A percentile compares a stretch with the other conserved stretches of the same genome.
Conservation (phyloP, 2,888 invertebrate genomes). For the Nezara viridula region DNA sequence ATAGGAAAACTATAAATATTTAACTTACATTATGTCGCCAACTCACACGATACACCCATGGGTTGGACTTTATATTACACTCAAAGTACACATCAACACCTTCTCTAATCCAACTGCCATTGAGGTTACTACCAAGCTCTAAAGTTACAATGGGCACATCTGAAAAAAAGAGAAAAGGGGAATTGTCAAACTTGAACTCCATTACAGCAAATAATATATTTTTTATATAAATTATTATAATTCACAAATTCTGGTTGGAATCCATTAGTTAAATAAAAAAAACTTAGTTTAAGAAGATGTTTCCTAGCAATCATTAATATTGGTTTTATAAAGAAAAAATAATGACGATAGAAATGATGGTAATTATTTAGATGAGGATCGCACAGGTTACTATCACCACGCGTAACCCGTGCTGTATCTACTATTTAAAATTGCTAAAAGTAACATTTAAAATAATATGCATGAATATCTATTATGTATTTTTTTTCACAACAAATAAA, state of each 20-base stretch:
- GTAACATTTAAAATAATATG: too few species aligned
- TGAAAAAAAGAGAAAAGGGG: conserved; percentile 66
- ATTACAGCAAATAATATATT: neutral
- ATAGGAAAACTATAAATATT: neutral
- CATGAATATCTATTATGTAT: too few species aligned
- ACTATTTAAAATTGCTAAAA: too few species aligned
- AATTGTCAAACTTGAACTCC: neutral
- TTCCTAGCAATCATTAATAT: neutral
- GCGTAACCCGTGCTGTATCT: too few species aligned
- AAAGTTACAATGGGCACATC: conserved; percentile 80
- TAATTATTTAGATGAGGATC: too few species aligned
- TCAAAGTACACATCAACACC: conserved; percentile 86
- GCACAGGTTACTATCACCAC: too few species aligned
- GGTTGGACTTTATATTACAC: conserved; percentile 84
- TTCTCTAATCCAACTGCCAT: conserved; percentile 85
- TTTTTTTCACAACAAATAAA: too few species aligned
- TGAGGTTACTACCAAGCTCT: conserved; percentile 80
- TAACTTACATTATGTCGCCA: conserved; percentile 86
- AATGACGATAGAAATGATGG: neutral
- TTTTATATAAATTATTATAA: neutral
- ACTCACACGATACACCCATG: conserved; percentile 82
- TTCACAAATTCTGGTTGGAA: neutral
- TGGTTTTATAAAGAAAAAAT: neutral
- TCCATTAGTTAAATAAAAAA: neutral
- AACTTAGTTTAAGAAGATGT: neutral